Evolutionary conservation across 2,113 vertebrate genomes (phyloP), one percentile per base, ranked within the genome.

Genomic region (Antigone vipio): DNA sequence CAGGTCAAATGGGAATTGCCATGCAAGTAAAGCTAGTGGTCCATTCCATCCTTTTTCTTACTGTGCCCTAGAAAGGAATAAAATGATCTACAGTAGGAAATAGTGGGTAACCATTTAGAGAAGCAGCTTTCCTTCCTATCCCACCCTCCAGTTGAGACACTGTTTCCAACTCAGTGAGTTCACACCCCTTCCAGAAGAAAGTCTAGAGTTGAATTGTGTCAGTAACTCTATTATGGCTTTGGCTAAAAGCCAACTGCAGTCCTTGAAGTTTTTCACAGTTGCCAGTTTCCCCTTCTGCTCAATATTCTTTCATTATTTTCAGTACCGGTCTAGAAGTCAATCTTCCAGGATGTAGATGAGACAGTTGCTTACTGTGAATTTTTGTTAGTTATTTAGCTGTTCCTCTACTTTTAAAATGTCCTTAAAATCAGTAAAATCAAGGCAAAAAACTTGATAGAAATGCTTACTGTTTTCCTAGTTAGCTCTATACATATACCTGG

Each of bases 121-220:
- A 67, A 32, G 17, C 23, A 50, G 2, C 6, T 49, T 53, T 50
- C 34, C 75, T 27, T 66, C 62, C 34, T 30, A 67, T 55, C 24
- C 4, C 45, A 77, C 15, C 9, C 45, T 63, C n/a, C 42, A 71
- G 30, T 0, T 52, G 64, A 82, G 52, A 75, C 0, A 0, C 34
- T 45, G 17, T 24, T 82, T 66, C 24, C 44, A 72, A 23, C 50
- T 47, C 64, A 64, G 49, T 5, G 7, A 27, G 5, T 30, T 96
- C 26, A 24, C 9, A 58, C 1, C 24, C 22, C 18, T 69, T 53
- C 53, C 63, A 53, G 35, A 79, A 82, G 40, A 44, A 72, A 64
- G 16, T 15, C 52, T 29, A 24, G n/a, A 50, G 15, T 1, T 66
- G 34, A 50, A 47, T 4, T 42, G 29, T 22, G 20, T 40, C 73